Percentiles rank a stretch among this genome's conserved stretches.
Evolutionary conservation across 2,888 invertebrate genomes (phyloP).

Genomic region (Linnaemya tessellans): DNA sequence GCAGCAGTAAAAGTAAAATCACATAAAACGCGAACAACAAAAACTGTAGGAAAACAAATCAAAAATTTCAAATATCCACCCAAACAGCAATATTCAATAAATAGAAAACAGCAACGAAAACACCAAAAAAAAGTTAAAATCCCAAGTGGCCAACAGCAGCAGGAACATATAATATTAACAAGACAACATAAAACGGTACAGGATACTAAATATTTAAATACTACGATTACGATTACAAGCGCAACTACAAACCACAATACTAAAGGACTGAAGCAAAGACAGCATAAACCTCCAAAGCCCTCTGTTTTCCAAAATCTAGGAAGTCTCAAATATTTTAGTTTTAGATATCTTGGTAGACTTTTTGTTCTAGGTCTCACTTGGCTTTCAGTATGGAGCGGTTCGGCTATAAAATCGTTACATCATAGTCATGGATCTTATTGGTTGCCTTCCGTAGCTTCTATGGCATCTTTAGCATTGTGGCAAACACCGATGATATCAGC

Average conservation of each 20-base stretch:
- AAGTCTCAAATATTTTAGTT: conserved; percentile 9
- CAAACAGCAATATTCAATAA: conserved; percentile 65
- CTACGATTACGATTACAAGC: conserved; percentile 15
- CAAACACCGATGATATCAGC: conserved; percentile 71
- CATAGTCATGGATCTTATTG: conserved; percentile 6
- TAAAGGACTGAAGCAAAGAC: not conserved
- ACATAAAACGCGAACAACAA: conserved; percentile 26
- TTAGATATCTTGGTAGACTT: conserved; percentile 37
- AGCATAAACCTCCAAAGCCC: not conserved
- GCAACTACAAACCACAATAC: conserved; percentile 63
- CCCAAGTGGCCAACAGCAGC: conserved; percentile 65
- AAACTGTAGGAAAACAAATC: conserved; percentile 34
- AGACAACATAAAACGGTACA: conserved; percentile 48
- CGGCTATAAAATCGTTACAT: not conserved
- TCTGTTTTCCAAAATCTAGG: not conserved
- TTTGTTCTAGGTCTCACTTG: conserved; percentile 23
- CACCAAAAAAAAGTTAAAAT: conserved; percentile 56
- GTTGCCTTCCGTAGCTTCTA: conserved; percentile 42
- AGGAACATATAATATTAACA: conserved; percentile 54
- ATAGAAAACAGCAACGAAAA: conserved; percentile 63
- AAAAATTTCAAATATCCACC: conserved; percentile 48
- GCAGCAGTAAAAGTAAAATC: conserved; percentile 20
- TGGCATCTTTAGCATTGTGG: conserved; percentile 32
- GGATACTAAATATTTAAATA: conserved; percentile 47
- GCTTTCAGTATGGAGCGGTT: conserved; percentile 27